Evolutionary conservation across 2,797 vertebrate species (phyloP), one percentile per base, ranked within the genome.

Genomic region (Falco berigora): DNA sequence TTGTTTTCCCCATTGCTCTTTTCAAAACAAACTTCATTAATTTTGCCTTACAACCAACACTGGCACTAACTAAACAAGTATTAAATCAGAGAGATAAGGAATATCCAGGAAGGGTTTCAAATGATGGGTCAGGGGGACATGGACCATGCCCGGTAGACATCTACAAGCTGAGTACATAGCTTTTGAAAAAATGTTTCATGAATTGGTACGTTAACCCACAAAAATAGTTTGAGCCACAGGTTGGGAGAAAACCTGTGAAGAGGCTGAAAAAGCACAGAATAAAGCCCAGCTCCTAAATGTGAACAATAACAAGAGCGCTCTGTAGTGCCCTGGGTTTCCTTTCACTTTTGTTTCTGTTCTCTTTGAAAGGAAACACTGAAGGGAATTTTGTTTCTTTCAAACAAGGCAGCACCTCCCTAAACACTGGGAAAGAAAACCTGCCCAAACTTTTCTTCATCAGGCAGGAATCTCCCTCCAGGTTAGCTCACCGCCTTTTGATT

Each of bases 281-380:
- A 28, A 69, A 92, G 34, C 61, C 16, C 34, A 84, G 4, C 8
- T 20, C 42, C 47, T 47, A 66, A 64, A 5, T 10, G 3, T 8
- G 15, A 93, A 49, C 14, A 80, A 68, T 24, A 52, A 21, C 12
- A 71, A 9, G 14, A 80, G 18, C 24, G 36, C 38, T 36, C 30
- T 16, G 3, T 18, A 79, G 28, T 58, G 56, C 27, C 34, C n/a
- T n/a, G 34, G 46, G 15, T 15, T 93, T 86, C 50, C 90, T 95
- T 96, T 96, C 83, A 64, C 59, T 95, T 97, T 94, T 77, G 49
- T 73, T 97, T 92, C 88, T 58, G 14, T 67, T 94, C 50, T 81
- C 24, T 91, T 79, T 56, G n/a, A 80, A 89, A 83, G 58, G 49
- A 79, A 88, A 88, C 36, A n/a, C 14, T 36, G 21, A 14, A 30